Evolutionary conservation across 2,113 vertebrate species (phyloP), one percentile per base, ranked within the genome.

Genomic region (Amphilophus citrinellus): DNA sequence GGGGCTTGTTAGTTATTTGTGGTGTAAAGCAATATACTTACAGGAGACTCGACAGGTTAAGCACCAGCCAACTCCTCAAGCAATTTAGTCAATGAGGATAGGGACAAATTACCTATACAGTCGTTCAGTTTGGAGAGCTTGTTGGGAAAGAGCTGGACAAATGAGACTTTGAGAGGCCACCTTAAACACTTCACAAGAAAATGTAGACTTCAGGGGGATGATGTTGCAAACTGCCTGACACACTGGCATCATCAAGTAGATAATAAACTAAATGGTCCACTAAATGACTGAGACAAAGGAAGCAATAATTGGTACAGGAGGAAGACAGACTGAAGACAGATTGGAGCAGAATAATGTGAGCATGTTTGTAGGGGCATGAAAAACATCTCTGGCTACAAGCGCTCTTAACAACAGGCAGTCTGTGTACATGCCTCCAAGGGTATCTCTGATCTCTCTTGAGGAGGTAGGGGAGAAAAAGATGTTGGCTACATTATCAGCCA

Each of bases 401-500:
- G 61, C 56, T 82, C 24, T 22, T 32, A 88, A 82, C 88, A 87
- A 87, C 81, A 82, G 77, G 85, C 37, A 22, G 80, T 82, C 75
- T 18, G 56, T 60, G 79, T 85, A 89, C 84, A 91, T 78, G 78
- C 63, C 87, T 86, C 68, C 2, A 56, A 68, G 84, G 68, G 77
- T 65, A 73, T 65, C n/a, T 35, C 57, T 53, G 10, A 22, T 61
- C 82, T 85, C 80, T 82, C 80, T 61, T 0, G 24, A 63, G 76
- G 39, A 77, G 39, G 73, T 3, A 37, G 61, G 68, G 61, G 61
- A 77, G 66, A 71, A 76, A 84, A 89, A 86, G 66, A 88, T 83
- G 88, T 92, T 80, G 85, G 65, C 42, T 71, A 82, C 62, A 86
- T 88, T 82, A 87, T 88, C 84, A 79, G 86, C 86, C 83, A 84